Conservation (phyloP, 2,888 invertebrate species). For the Drosophila limbata region DNA sequence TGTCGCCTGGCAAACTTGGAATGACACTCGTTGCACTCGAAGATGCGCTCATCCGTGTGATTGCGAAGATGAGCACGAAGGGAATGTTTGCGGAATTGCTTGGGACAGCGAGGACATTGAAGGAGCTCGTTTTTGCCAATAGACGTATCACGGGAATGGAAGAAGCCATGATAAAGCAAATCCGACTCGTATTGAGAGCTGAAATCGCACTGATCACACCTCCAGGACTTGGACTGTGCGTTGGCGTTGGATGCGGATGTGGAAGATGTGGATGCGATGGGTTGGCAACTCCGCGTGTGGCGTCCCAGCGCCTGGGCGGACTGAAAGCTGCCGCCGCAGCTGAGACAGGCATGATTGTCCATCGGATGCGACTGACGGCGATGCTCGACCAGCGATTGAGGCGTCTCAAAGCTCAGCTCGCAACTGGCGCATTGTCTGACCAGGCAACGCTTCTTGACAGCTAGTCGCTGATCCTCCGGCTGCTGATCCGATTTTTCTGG, state of each 20-base stretch:
- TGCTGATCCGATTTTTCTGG: background rate
- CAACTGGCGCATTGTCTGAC: conserved; percentile 43
- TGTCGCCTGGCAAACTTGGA: conserved; percentile 89
- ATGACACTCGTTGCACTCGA: conserved; percentile 88
- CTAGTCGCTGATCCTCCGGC: background rate
- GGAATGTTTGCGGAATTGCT: conserved; percentile 88
- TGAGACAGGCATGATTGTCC: conserved; percentile 89
- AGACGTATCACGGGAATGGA: conserved; percentile 86
- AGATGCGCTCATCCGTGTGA: conserved; percentile 91
- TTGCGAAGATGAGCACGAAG: conserved; percentile 89
- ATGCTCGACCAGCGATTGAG: conserved; percentile 46
- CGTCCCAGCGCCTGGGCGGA: conserved; percentile 91
- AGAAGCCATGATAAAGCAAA: conserved; percentile 90
- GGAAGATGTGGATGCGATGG: conserved; percentile 39
- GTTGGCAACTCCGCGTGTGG: conserved; percentile 87
- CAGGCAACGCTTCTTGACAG: conserved; percentile 14
- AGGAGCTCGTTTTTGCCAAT: conserved; percentile 74
- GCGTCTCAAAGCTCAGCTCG: conserved; percentile 38
- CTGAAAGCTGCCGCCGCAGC: conserved; percentile 90
- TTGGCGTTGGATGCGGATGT: background rate
- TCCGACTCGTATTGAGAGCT: conserved; percentile 89
- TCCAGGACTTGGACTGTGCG: conserved; percentile 33
- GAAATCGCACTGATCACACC: conserved; percentile 78
- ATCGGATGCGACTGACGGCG: conserved; percentile 69
- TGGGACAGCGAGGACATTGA: conserved; percentile 90